Evolutionary conservation across 2,113 vertebrate species (phyloP), one percentile per base, ranked within the genome.

Genomic region (Tragelaphus imberbis): DNA sequence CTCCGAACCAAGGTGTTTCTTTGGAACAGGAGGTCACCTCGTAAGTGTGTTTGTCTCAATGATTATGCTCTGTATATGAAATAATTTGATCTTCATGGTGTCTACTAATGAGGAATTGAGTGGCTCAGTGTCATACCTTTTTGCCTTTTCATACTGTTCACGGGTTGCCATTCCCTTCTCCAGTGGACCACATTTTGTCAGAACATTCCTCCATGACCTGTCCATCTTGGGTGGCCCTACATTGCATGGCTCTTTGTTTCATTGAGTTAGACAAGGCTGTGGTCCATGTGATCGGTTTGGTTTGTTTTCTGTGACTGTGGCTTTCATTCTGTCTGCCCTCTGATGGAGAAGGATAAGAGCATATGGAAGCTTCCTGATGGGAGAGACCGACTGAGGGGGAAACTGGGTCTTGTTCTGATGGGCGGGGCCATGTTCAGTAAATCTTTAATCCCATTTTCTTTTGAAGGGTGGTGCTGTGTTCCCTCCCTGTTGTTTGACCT

Each of bases 241-340:
- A 23, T 0, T 0, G n/a, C 65, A 1, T 3, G n/a, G 65, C n/a
- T 71, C n/a, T 5, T 23, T 6, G 17, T 2, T 12, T 21, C 65
- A 21, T 0, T 36, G 65, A 23, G n/a, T 71, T 36, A 23, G 65
- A 71, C 65, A 12, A 36, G 65, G n/a, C 65, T 36, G n/a, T 12
- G n/a, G 17, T 71, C n/a, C 65, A 36, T 5, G n/a, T 21, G 65
- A 36, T 71, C 2, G 23, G 17, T 12, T 21, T 71, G 65, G n/a
- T 10, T 36, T 11, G 65, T 21, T 36, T 12, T 36, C 17, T 36
- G 9, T 36, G 65, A 11, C 9, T 23, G 8, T 36, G 65, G 17
- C 36, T 71, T 6, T 71, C 65, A 71, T 5, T 11, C n/a, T 21
- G 4, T 36, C 65, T 5, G 17, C 10, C 5, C 1, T 36, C 65